phyloP scores from a whole-genome alignment of 2,888 invertebrate genomes.

The Pocota personata region DNA sequence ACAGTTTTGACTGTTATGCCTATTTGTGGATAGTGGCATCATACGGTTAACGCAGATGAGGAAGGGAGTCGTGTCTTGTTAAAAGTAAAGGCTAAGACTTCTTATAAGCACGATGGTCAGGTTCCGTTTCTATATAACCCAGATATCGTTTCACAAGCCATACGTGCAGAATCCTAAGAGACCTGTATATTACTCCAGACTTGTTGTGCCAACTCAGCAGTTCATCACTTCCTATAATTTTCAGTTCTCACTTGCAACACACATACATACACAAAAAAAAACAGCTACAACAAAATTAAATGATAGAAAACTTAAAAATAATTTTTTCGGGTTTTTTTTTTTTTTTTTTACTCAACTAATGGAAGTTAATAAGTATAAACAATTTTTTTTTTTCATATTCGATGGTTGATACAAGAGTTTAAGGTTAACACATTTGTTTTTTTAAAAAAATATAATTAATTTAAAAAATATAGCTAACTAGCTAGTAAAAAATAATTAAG shows the following conservation, averaged over 20 bases:
- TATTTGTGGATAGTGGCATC: too few species aligned
- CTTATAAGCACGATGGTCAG: too few species aligned
- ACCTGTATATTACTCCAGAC: too few species aligned
- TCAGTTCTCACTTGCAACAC: background rate
- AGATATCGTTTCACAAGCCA: too few species aligned
- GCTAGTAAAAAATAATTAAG: conserved; percentile 66
- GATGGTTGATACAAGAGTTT: conserved; percentile 66
- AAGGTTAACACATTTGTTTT: conserved; percentile 43
- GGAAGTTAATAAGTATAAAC: conserved; percentile 36
- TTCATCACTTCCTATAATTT: background rate
- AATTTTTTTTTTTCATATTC: conserved; percentile 50
- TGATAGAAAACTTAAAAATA: conserved; percentile 20
- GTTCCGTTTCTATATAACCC: too few species aligned
- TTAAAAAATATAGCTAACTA: conserved; percentile 71
- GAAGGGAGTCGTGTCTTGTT: too few species aligned
- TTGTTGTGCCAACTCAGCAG: too few species aligned
- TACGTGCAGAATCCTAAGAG: too few species aligned
- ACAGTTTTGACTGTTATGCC: too few species aligned
- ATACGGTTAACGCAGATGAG: too few species aligned
- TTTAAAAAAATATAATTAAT: conserved; percentile 54
- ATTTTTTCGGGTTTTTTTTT: background rate
- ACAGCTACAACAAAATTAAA: conserved; percentile 31
- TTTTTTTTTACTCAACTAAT: conserved; percentile 24
- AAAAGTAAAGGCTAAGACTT: too few species aligned
- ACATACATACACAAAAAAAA: background rate